Evolutionary conservation across 2,113 vertebrate genomes (phyloP).

Genomic region (human (Homo sapiens)): DNA sequence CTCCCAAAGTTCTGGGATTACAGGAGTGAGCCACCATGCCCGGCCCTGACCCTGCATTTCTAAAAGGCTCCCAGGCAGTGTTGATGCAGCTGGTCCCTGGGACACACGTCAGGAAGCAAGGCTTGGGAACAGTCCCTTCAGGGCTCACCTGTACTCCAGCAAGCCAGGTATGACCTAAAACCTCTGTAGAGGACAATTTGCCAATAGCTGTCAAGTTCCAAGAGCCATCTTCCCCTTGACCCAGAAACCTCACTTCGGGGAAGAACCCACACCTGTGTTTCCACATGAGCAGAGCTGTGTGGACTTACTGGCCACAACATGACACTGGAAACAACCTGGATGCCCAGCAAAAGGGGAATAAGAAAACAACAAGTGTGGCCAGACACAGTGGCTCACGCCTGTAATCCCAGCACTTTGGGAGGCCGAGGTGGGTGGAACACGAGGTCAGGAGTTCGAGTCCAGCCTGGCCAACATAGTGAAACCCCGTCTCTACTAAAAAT

Average conservation of each 20-base stretch:
- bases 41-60: not conserved
- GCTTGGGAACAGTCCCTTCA: not conserved
- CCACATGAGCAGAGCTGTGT: fast-evolving
- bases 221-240: not conserved
- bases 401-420: not conserved
- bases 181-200: not conserved
- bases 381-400: not conserved
- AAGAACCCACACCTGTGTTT: not conserved
- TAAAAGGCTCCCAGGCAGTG: not conserved
- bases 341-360: not conserved
- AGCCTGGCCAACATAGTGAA: not conserved
- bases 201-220: not conserved
- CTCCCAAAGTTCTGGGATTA: not conserved
- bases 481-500: not conserved
- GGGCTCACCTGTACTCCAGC: not conserved
- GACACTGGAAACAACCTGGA: not conserved
- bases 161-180: not conserved
- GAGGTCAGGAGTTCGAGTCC: not conserved
- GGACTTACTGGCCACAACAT: too few relatives aligned
- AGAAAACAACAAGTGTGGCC: not conserved
- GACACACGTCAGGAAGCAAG: not conserved
- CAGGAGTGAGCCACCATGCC: fast-evolving
- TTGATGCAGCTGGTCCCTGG: not conserved
- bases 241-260: not conserved
- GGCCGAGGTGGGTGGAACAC: not conserved